A percentile compares a stretch with the other conserved stretches of the same genome.
These are phyloP conservation scores for Neosilurus mollespiculum DNA, from an alignment of 2,797 vertebrate species.

Conservation along the genomic window DNA sequence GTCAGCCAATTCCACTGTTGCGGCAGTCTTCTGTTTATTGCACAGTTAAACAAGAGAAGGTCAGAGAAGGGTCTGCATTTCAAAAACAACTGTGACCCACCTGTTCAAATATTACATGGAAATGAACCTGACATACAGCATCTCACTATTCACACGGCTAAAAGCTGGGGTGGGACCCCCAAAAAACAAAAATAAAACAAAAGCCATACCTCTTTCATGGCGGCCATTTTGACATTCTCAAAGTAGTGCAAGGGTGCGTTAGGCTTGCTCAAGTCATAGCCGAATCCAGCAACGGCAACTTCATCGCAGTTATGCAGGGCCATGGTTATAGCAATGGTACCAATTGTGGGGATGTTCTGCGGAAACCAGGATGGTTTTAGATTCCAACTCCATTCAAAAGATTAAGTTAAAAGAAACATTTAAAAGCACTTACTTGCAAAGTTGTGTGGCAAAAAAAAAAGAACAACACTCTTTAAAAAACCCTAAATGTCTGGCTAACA, in stretches of 20 bases:
- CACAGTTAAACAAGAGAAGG: conserved; percentile 55
- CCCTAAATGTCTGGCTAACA: no score
- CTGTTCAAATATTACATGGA: conserved; percentile 46
- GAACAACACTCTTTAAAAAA: no score
- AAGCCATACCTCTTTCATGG: conserved; percentile 89
- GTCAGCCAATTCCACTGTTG: conserved; percentile 13
- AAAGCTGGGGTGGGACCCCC: no score
- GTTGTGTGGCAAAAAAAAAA: no score
- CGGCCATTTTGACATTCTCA: conserved; percentile 94
- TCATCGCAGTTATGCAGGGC: conserved; percentile 98
- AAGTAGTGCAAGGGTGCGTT: conserved; percentile 96
- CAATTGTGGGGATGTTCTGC: conserved; percentile 97
- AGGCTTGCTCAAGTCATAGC: conserved; percentile 94
- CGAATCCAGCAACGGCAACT: conserved; percentile 95
- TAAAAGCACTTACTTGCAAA: no score
- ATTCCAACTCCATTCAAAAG: no score
- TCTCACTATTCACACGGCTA: conserved; percentile 36
- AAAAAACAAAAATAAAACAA: neutral
- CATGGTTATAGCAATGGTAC: conserved; percentile 97
- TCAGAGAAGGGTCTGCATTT: conserved; percentile 69
- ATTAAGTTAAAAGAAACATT: no score
- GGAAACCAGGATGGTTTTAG: conserved; percentile 12
- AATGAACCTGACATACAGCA: conserved; percentile 50
- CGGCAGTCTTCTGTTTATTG: conserved; percentile 24
- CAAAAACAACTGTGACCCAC: conserved; percentile 11